Evolutionary conservation across 2,888 invertebrate species (phyloP).

Genomic region (Galeopsomyia nigrocyanea): DNA sequence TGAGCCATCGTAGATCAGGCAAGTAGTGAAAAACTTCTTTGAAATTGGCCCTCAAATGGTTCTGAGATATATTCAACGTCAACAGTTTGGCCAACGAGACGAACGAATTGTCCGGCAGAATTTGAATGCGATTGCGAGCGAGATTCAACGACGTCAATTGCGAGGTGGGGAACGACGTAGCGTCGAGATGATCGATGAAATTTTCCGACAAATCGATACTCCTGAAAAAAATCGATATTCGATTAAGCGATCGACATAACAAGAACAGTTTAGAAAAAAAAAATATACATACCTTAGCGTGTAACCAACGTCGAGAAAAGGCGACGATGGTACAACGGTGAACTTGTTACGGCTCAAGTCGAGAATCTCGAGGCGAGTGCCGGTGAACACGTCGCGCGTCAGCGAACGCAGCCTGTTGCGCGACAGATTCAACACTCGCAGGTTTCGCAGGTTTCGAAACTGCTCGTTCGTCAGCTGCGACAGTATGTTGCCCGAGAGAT

Average conservation of each 20-base stretch:
- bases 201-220: constrained; percentile 79
- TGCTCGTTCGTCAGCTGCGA: constrained; percentile 84
- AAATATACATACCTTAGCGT: constrained; percentile 75
- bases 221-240: constrained; percentile 14
- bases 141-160: constrained; percentile 83
- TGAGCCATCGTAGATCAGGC: constrained; percentile 83
- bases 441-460: constrained; percentile 81
- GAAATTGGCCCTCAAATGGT: constrained; percentile 81
- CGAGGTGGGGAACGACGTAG: constrained; percentile 87
- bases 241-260: not conserved
- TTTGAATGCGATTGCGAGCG: constrained; percentile 84
- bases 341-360: constrained; percentile 85
- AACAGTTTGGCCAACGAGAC: constrained; percentile 84
- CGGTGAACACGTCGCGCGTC: constrained; percentile 84
- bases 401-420: constrained; percentile 81
- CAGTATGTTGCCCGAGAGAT: constrained; percentile 83
- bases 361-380: constrained; percentile 83
- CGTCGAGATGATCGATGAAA: constrained; percentile 87
- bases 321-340: constrained; percentile 83
- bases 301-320: constrained; percentile 83
- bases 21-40: constrained; percentile 90
- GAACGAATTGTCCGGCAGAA: constrained; percentile 90
- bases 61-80: constrained; percentile 84
- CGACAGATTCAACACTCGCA: constrained; percentile 81
- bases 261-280: not conserved